These are phyloP conservation scores for Cephalotes varians DNA, from an alignment of 2,888 invertebrate species.

Conservation along the genomic window DNA sequence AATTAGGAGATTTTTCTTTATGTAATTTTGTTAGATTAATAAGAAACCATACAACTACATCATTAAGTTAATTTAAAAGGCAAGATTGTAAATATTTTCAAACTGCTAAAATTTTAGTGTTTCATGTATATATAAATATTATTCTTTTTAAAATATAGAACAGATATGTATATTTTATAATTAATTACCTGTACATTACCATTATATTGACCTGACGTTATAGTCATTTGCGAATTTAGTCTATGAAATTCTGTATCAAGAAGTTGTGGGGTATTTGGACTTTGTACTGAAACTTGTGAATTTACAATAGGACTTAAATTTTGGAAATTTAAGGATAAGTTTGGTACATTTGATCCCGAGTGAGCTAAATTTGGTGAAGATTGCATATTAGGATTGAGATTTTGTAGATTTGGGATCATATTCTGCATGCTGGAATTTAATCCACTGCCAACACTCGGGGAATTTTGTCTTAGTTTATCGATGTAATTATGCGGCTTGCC, in stretches of 20 bases:
- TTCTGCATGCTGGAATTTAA: conserved; percentile 80
- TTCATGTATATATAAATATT: not conserved
- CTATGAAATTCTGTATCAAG: conserved; percentile 82
- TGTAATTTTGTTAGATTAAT: not conserved
- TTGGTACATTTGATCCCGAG: conserved; percentile 79
- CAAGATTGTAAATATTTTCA: not conserved
- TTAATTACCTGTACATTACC: conserved; percentile 81
- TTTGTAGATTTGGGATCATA: conserved; percentile 84
- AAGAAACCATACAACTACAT: not conserved
- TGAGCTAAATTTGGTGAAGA: conserved; percentile 84
- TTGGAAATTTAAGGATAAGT: conserved; percentile 84
- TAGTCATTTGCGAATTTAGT: conserved; percentile 78
- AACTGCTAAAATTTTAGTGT: not conserved
- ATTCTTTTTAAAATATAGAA: not conserved
- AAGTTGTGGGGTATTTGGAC: conserved; percentile 78
- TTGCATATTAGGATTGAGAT: conserved; percentile 85
- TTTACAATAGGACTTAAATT: conserved; percentile 84
- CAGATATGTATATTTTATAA: not conserved
- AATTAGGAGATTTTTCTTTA: not conserved
- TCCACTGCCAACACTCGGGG: conserved; percentile 76
- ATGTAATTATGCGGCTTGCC: conserved; percentile 81
- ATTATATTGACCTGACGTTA: conserved; percentile 80
- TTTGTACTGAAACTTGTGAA: conserved; percentile 78
- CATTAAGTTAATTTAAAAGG: not conserved
- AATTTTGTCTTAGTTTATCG: conserved; percentile 83